A percentile compares a stretch with the other conserved stretches of the same genome.
Conservation (phyloP, 2,797 vertebrate species). For the Cyprinodon diabolis region DNA sequence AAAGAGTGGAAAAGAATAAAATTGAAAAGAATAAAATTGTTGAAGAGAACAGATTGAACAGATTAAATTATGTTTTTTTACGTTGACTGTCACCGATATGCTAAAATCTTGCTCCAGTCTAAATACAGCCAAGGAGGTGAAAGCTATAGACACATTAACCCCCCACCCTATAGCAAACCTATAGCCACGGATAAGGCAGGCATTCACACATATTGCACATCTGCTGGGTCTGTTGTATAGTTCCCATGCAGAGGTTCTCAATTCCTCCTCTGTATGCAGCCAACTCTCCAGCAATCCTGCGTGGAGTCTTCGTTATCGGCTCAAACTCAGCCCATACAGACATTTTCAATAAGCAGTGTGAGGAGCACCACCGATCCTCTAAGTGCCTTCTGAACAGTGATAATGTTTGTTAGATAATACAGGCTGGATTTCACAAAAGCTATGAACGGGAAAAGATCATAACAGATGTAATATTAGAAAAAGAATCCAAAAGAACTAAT, state of each 20-base stretch:
- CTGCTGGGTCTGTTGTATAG: not conserved
- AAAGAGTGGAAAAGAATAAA: too few relatives aligned
- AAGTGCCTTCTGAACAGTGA: not conserved
- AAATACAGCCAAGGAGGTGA: too few relatives aligned
- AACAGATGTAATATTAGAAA: too few relatives aligned
- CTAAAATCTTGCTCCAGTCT: too few relatives aligned
- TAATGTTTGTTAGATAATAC: not conserved
- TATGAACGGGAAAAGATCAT: not conserved
- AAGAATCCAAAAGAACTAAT: too few relatives aligned
- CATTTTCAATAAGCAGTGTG: not conserved
- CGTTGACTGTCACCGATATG: too few relatives aligned
- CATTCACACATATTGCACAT: not conserved
- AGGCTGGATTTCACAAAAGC: not conserved
- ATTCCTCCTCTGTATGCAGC: not conserved
- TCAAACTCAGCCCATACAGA: not conserved
- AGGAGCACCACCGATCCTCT: not conserved
- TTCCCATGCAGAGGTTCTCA: not conserved
- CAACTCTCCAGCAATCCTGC: not conserved
- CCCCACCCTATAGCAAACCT: not conserved
- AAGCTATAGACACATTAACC: too few relatives aligned
- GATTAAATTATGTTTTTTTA: too few relatives aligned
- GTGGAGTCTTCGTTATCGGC: not conserved
- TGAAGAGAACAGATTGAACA: too few relatives aligned
- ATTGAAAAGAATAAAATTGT: too few relatives aligned
- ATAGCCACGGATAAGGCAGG: not conserved